These are phyloP conservation scores for Arremon brunneinucha DNA, from an alignment of 2,797 vertebrate genomes.

Conservation along the genomic window DNA sequence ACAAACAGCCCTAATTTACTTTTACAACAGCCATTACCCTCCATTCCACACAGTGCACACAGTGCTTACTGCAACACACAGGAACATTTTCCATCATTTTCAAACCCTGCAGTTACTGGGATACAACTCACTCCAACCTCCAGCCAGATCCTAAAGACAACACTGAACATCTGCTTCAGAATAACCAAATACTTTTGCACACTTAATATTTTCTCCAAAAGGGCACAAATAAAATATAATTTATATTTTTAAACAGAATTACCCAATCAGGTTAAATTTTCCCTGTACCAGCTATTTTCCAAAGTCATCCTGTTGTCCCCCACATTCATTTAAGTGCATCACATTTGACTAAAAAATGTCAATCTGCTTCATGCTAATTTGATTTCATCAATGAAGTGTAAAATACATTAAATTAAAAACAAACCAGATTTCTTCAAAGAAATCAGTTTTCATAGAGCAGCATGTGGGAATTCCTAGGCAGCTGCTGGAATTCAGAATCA, in stretches of 20 bases:
- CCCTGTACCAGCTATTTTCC: neutral
- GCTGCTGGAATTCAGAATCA: neutral
- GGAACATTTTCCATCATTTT: neutral
- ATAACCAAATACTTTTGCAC: neutral
- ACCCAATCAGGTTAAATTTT: neutral
- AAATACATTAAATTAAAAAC: neutral
- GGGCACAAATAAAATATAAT: neutral
- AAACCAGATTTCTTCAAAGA: neutral
- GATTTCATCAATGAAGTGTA: neutral
- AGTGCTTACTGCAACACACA: accelerated
- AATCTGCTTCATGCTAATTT: neutral
- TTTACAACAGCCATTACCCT: neutral
- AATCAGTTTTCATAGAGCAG: neutral
- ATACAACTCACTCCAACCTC: neutral
- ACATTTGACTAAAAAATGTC: neutral
- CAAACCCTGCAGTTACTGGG: neutral
- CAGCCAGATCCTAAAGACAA: neutral
- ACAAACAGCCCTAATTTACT: neutral
- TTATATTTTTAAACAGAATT: neutral
- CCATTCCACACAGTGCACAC: neutral
- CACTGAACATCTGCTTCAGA: neutral
- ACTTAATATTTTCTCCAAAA: neutral
- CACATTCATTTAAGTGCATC: accelerated
- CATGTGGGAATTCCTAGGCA: neutral
- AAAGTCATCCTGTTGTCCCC: neutral